Evolutionary conservation across 2,113 vertebrate genomes (phyloP).

Genomic region (Motacilla tschutschensis): DNA sequence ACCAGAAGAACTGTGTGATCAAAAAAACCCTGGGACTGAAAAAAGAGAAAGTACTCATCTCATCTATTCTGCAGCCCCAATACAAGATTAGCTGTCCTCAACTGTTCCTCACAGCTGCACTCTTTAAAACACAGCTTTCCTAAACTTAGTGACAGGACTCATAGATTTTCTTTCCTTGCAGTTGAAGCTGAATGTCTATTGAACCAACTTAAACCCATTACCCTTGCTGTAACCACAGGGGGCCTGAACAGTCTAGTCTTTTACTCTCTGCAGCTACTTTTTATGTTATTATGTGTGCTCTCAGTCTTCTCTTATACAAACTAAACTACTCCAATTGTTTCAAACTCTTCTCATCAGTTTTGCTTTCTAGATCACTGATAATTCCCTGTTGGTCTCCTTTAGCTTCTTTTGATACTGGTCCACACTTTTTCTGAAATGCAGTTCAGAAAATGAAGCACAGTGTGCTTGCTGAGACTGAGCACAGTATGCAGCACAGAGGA

Average conservation of each 20-base stretch:
- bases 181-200: conserved; percentile 31
- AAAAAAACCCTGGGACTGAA: neutral
- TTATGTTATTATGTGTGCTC: conserved; percentile 35
- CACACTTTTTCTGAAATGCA: neutral
- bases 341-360: conserved; percentile 39
- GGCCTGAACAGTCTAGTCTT: conserved; percentile 36
- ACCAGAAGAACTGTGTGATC: neutral
- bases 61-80: neutral
- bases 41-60: conserved; percentile 1
- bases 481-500: conserved; percentile 1
- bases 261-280: conserved; percentile 32
- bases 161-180: conserved; percentile 40
- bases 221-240: conserved; percentile 30
- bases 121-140: conserved; percentile 34
- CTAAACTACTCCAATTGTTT: conserved; percentile 55
- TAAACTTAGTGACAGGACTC: conserved; percentile 23
- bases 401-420: conserved; percentile 30
- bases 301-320: conserved; percentile 44
- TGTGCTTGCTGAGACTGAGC: conserved; percentile 34
- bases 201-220: conserved; percentile 51
- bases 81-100: conserved; percentile 13
- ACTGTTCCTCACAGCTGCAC: conserved; percentile 1
- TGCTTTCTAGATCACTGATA: conserved; percentile 37
- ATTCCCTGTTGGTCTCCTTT: conserved; percentile 4
- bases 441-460: conserved; percentile 30